A percentile compares a stretch with the other conserved stretches of the same genome.
These are phyloP conservation scores for Mola mola DNA, from an alignment of 2,113 vertebrate species.

Conservation along the genomic window DNA sequence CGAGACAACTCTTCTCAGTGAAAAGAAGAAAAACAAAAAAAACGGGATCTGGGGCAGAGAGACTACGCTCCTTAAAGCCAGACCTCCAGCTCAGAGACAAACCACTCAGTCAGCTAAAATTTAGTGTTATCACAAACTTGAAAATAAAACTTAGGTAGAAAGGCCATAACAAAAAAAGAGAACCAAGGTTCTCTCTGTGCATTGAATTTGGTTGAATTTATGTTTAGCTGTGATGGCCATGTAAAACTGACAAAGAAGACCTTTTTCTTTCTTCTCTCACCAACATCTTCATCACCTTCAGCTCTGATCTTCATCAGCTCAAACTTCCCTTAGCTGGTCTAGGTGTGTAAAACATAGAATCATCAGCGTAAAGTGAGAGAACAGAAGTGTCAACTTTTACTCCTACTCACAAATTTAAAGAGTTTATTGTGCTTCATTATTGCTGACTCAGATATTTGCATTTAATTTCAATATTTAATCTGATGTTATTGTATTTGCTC, in stretches of 20 bases:
- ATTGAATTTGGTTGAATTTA: conserved; percentile 38
- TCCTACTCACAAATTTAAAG: no score
- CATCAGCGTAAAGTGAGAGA: no score
- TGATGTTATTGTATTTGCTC: no score
- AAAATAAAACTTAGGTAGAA: conserved; percentile 74
- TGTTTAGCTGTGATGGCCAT: conserved; percentile 32
- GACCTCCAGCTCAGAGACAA: conserved; percentile 17
- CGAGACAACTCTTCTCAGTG: conserved; percentile 46
- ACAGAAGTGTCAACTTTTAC: no score
- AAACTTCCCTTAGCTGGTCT: no score
- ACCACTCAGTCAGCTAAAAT: conserved; percentile 78
- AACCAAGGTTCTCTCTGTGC: conserved; percentile 72
- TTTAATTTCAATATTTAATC: no score
- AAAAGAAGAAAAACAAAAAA: conserved; percentile 26
- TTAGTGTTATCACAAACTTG: conserved; percentile 73
- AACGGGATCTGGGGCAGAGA: conserved; percentile 20
- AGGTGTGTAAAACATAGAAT: no score
- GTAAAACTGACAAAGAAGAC: conserved; percentile 50
- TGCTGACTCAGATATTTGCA: no score
- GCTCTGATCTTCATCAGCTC: neutral
- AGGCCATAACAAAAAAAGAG: conserved; percentile 79
- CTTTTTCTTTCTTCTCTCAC: conserved; percentile 53
- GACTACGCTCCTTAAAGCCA: conserved; percentile 15
- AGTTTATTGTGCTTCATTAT: no score
- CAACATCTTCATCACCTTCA: conserved; percentile 4